Percentiles rank a stretch among this genome's conserved stretches.
Conservation (phyloP, 2,888 invertebrate genomes). For the Apamea monoglypha region DNA sequence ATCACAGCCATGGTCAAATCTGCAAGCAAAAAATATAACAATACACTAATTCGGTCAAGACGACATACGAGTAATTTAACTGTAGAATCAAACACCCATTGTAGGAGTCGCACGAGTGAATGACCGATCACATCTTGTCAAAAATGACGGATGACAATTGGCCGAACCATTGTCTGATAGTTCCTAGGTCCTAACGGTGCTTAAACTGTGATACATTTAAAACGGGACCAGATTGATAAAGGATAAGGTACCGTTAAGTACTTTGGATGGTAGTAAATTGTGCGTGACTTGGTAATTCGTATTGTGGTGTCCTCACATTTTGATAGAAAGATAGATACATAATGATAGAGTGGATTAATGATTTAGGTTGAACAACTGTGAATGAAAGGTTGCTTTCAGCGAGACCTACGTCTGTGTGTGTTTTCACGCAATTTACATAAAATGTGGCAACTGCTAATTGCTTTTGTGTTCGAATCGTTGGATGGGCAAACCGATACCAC, state of each 20-base stretch:
- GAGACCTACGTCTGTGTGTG: neutral
- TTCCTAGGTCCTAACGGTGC: conserved; percentile 43
- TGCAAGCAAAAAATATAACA: conserved; percentile 50
- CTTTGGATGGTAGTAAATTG: conserved; percentile 30
- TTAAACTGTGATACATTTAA: conserved; percentile 42
- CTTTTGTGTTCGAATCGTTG: neutral
- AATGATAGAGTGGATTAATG: neutral
- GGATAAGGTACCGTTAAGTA: conserved; percentile 55
- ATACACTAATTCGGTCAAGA: conserved; percentile 56
- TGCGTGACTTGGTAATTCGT: conserved; percentile 26
- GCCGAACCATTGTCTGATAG: conserved; percentile 48
- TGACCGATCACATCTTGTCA: conserved; percentile 56
- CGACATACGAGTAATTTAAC: conserved; percentile 53
- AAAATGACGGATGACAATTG: conserved; percentile 55
- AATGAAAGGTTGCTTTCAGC: neutral
- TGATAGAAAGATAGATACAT: neutral
- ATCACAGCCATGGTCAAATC: conserved; percentile 27
- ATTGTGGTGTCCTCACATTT: conserved; percentile 8
- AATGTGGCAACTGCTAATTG: neutral
- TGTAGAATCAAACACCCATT: conserved; percentile 57
- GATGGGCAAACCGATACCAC: neutral
- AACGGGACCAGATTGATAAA: conserved; percentile 61
- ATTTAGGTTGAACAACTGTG: conserved; percentile 1
- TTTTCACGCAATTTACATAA: neutral
- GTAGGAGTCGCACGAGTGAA: conserved; percentile 52